These are phyloP conservation scores for Camptogramma bilineatum DNA, from an alignment of 2,888 invertebrate species.

Conservation along the genomic window DNA sequence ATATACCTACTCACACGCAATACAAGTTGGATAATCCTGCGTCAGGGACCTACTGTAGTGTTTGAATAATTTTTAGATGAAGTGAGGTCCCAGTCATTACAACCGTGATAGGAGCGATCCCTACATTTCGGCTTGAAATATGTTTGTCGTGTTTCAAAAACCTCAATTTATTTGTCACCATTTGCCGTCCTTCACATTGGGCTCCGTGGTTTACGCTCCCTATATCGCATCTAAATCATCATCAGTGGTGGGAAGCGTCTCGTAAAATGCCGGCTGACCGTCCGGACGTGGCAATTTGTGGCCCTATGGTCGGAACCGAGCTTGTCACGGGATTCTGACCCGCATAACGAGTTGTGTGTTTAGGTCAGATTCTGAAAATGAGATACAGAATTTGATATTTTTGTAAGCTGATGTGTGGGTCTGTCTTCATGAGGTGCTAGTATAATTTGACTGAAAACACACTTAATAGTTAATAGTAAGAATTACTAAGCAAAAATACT, in stretches of 20 bases:
- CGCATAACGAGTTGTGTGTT: conserved; percentile 31
- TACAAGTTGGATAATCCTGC: not conserved
- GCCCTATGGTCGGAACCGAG: conserved; percentile 47
- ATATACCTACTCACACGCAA: not conserved
- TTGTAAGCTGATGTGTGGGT: not conserved
- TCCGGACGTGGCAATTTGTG: conserved; percentile 48
- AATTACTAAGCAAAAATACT: not conserved
- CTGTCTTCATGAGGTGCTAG: not conserved
- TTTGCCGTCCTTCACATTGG: conserved; percentile 20
- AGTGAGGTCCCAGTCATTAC: not conserved
- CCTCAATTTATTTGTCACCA: conserved; percentile 24
- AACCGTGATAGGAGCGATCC: not conserved
- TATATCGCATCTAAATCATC: conserved; percentile 81
- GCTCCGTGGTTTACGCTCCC: conserved; percentile 68
- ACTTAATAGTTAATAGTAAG: not conserved
- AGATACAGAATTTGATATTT: conserved; percentile 14
- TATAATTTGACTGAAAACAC: not conserved
- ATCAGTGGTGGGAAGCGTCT: conserved; percentile 76
- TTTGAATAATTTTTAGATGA: not conserved
- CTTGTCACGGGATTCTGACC: conserved; percentile 42
- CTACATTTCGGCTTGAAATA: not conserved
- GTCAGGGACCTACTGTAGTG: not conserved
- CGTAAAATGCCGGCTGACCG: conserved; percentile 79
- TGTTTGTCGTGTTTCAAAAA: conserved; percentile 9
- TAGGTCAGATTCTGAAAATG: conserved; percentile 26